phyloP scores from a whole-genome alignment of 2,113 vertebrate species.

The Anolis carolinensis region DNA sequence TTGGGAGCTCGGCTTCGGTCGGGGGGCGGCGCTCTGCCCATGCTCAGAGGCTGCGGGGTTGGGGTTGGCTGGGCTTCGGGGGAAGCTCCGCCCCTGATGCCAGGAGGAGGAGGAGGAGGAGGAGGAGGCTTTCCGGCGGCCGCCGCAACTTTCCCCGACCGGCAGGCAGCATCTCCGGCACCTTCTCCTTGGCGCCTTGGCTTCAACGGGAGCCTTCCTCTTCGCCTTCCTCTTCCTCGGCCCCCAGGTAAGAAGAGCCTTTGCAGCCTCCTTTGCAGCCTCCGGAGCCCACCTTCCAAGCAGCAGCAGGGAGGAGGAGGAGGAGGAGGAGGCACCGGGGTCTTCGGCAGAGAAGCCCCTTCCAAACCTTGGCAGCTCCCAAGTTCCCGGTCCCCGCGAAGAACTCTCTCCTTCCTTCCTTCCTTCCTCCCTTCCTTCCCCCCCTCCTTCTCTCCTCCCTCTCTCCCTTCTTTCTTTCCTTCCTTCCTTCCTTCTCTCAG shows the following conservation, averaged over 20 bases:
- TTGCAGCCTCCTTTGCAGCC: neutral
- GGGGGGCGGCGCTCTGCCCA: neutral
- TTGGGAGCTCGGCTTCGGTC: neutral
- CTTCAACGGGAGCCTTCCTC: neutral
- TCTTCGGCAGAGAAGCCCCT: too few species aligned
- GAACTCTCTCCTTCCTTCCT: too few species aligned
- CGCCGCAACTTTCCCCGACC: slow-evolving; percentile 68
- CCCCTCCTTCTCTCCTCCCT: too few species aligned
- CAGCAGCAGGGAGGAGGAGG: too few species aligned
- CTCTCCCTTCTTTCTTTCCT: too few species aligned
- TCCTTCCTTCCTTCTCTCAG: too few species aligned
- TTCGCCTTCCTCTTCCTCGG: neutral
- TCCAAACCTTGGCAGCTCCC: too few species aligned
- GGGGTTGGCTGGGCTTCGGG: neutral
- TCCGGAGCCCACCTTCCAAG: neutral
- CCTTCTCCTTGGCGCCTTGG: slow-evolving; percentile 26
- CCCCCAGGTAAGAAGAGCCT: neutral
- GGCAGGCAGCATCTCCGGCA: neutral
- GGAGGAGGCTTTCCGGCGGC: slow-evolving; percentile 32
- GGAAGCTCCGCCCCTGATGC: slow-evolving; percentile 37
- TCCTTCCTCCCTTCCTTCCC: too few species aligned
- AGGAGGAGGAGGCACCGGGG: too few species aligned
- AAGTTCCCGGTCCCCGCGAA: neutral
- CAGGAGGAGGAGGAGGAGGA: too few species aligned
- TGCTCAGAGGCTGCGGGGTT: neutral